phyloP scores from a whole-genome alignment of 2,888 invertebrate species.

The Clivina fossor region DNA sequence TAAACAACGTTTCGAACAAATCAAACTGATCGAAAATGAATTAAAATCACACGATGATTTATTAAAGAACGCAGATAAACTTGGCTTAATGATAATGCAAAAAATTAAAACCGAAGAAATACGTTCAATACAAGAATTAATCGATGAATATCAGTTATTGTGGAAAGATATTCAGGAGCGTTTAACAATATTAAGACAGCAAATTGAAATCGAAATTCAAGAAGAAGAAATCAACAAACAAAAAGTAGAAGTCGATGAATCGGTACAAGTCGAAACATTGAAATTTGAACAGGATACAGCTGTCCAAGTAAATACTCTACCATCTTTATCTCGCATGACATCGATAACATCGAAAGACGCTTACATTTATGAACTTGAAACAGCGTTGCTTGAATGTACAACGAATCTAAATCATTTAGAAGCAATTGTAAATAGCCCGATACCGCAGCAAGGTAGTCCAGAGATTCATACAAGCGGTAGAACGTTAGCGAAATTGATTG shows the following conservation, averaged over 20 bases:
- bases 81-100: conserved; percentile 63
- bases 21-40: conserved; percentile 58
- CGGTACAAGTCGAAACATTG: conserved; percentile 71
- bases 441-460: conserved; percentile 56
- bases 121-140: conserved; percentile 59
- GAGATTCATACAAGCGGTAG: conserved; percentile 67
- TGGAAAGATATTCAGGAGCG: conserved; percentile 64
- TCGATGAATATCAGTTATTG: conserved; percentile 66
- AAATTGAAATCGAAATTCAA: conserved; percentile 49
- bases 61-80: conserved; percentile 61
- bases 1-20: conserved; percentile 51
- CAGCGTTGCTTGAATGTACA: conserved; percentile 72
- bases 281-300: conserved; percentile 75
- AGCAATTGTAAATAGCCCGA: conserved; percentile 62
- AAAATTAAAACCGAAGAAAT: conserved; percentile 61
- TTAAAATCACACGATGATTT: conserved; percentile 57
- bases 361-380: conserved; percentile 72
- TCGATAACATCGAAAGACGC: conserved; percentile 81
- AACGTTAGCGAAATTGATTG: conserved; percentile 73
- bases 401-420: conserved; percentile 68
- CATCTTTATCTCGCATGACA: conserved; percentile 62
- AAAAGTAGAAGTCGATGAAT: conserved; percentile 58
- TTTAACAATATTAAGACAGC: conserved; percentile 54
- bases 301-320: conserved; percentile 81
- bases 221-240: conserved; percentile 44